Conservation (phyloP, 2,113 vertebrate species). For the Hemicordylus capensis region DNA sequence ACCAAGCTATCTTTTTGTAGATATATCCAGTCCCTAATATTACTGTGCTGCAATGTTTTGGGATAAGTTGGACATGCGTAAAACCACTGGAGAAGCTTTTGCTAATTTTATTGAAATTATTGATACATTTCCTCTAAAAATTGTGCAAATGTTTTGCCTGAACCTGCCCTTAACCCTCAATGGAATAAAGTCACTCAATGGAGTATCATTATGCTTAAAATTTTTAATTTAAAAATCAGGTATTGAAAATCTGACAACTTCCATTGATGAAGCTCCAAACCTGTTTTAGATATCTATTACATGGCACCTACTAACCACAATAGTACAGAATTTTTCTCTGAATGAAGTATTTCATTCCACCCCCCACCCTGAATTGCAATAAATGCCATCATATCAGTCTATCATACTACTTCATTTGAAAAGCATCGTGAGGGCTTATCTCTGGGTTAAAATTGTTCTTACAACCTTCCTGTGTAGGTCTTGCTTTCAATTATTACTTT, state of each 20-base stretch:
- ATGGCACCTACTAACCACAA: neutral
- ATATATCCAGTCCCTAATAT: neutral
- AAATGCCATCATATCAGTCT: no score
- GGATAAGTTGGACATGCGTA: neutral
- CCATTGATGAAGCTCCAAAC: neutral
- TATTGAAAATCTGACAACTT: neutral
- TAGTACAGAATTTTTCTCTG: neutral
- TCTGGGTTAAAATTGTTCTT: neutral
- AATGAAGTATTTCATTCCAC: no score
- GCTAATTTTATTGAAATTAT: neutral
- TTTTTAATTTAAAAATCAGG: neutral
- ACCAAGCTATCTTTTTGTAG: neutral
- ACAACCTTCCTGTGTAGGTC: no score
- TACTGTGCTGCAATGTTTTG: no score
- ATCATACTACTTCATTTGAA: neutral
- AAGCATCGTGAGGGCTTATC: neutral
- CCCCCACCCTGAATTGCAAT: neutral
- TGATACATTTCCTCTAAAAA: neutral
- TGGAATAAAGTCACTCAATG: no score
- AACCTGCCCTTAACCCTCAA: neutral
- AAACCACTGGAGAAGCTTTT: neutral
- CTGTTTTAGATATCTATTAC: no score
- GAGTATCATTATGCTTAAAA: neutral
- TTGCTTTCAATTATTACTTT: neutral
- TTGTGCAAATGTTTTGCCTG: neutral